phyloP scores from a whole-genome alignment of 2,888 invertebrate genomes.

The Gandaritis pyraliata region DNA sequence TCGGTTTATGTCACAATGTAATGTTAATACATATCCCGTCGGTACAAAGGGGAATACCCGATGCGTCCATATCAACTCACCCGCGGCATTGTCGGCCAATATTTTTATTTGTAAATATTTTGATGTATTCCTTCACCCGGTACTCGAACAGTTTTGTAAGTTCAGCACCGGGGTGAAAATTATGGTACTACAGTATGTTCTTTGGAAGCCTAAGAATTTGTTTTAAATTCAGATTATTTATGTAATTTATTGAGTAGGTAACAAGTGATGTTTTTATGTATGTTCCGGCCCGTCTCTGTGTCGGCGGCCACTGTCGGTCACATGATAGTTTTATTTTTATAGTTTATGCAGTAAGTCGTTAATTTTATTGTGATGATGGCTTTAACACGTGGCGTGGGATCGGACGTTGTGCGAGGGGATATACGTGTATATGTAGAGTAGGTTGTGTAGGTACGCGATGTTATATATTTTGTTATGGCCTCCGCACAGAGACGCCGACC shows the following conservation, averaged over 20 bases:
- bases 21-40: constrained; percentile 65
- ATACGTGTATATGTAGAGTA: no score
- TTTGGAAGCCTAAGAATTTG: constrained; percentile 82
- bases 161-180: constrained; percentile 37
- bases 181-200: constrained; percentile 63
- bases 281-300: constrained; percentile 59
- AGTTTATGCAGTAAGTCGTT: constrained; percentile 43
- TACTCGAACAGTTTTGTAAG: constrained; percentile 7
- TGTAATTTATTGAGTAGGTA: constrained; percentile 82
- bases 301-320: constrained; percentile 54
- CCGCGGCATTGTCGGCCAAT: constrained; percentile 66
- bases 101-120: constrained; percentile 68
- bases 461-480: constrained; percentile 41
- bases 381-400: constrained; percentile 25
- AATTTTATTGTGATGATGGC: constrained; percentile 31
- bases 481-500: constrained; percentile 54
- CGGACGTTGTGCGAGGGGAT: constrained; percentile 6
- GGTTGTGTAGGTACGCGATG: constrained; percentile 30
- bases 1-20: constrained; percentile 55
- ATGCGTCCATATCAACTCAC: constrained; percentile 60
- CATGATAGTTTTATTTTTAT: constrained; percentile 51
- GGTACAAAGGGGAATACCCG: constrained; percentile 67
- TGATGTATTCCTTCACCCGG: constrained; percentile 23
- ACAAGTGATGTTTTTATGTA: constrained; percentile 62
- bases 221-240: constrained; percentile 82